Conservation (phyloP, 2,113 vertebrate species). For the rat (Rattus norvegicus) region DNA sequence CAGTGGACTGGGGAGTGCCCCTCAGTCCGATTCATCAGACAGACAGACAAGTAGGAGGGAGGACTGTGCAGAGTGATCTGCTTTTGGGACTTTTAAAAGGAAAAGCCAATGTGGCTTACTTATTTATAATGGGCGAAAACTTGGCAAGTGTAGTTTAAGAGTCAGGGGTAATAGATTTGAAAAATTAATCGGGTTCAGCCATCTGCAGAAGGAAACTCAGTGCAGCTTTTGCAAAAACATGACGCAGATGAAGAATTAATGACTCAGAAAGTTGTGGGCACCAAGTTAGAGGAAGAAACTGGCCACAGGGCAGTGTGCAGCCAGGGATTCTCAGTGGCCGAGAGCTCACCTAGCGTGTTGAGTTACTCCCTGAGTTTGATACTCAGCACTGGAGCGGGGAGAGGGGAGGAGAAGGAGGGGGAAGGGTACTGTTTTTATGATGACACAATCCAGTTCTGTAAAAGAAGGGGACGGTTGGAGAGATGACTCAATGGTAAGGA, state of each 20-base stretch:
- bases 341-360: background rate
- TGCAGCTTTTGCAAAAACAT: background rate
- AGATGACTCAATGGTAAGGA: background rate
- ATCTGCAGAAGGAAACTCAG: slow-evolving; percentile 7
- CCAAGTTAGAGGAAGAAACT: background rate
- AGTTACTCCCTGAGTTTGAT: background rate
- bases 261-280: background rate
- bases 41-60: background rate
- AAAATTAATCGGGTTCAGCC: background rate
- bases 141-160: slow-evolving; percentile 47
- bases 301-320: background rate
- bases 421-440: background rate
- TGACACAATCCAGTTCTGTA: background rate
- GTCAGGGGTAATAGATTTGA: slow-evolving; percentile 1
- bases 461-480: background rate
- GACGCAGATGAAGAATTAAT: background rate
- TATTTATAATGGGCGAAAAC: slow-evolving; percentile 50
- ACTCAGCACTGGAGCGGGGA: background rate
- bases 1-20: background rate
- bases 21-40: background rate
- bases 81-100: slow-evolving; percentile 17
- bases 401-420: no score
- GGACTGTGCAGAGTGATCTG: background rate
- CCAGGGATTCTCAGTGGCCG: background rate
- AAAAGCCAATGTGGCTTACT: background rate